Base-by-base conservation (phyloP, 2,113 vertebrate species). In the Fulmarus glacialis region DNA sequence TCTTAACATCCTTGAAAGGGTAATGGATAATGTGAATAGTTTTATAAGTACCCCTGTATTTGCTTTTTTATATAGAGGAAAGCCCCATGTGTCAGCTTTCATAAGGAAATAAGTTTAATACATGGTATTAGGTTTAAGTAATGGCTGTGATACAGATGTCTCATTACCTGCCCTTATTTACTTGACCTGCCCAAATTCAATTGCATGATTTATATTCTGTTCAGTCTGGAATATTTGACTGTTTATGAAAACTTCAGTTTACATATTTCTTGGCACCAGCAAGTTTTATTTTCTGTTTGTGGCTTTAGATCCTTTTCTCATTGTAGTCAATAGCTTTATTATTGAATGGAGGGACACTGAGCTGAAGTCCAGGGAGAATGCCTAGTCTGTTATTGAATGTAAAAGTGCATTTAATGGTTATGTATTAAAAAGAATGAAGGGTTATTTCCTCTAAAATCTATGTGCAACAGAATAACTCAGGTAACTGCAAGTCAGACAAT, bases 391-490 rank as follows among this genome's bases (percentile, higher is more conserved):
- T 86, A 60, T 34, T 68, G 50, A 26, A 72, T 66, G 16, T 70
- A 82, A 75, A 81, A 88, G 30, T n/a, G 15, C 63, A 71, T 75
- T 88, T 84, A 66, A 82, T 52, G 15, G 36, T 36, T 82, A 32
- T 19, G 10, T 45, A 83, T 78, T 73, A 21, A 67, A 66, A 70
- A 71, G 34, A 93, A 71, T 30, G 17, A 63, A 71, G 60, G 22
- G 13, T 55, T 83, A 73, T 91, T 96, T 83, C 59, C n/a, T 84
- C 50, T 43, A 30, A 85, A 90, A 82, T 62, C 53, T 71, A 48
- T 62, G 36, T 62, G 36, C 78, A 77, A 75, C 16, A 55, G 43
- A 89, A 79, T 59, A 63, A 48, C 29, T 67, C 42, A 53, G 66
- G 19, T 80, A 84, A 89, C 36, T 84, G 34, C 30, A 91, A 80